phyloP scores from a whole-genome alignment of 2,113 vertebrate genomes.

The Falco punctatus region DNA sequence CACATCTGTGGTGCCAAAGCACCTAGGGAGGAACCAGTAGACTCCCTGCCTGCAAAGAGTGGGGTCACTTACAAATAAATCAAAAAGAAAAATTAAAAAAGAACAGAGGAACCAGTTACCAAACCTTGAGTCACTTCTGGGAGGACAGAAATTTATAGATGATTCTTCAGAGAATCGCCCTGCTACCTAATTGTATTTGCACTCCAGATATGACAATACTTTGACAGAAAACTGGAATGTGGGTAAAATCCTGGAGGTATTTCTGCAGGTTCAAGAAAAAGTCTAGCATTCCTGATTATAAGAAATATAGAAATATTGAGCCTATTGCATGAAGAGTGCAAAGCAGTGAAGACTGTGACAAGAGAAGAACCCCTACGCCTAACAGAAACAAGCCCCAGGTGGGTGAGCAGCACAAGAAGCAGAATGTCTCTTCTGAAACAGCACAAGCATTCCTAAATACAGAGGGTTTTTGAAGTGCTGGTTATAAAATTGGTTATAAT shows the following conservation, averaged over 20 bases:
- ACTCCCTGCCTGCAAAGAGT: neutral
- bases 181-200: fast-evolving
- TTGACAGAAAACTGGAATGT: neutral
- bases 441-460: neutral
- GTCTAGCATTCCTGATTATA: neutral
- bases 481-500: neutral
- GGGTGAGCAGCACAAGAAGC: neutral
- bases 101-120: neutral
- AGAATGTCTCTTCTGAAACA: neutral
- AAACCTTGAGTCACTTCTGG: neutral
- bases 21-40: neutral
- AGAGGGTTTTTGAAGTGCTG: neutral
- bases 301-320: neutral
- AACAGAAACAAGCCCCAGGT: neutral
- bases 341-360: neutral
- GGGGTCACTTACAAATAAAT: neutral
- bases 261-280: neutral
- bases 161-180: neutral
- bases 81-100: too few species aligned
- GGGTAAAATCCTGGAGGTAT: neutral
- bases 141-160: neutral
- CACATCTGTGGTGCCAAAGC: neutral
- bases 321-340: neutral
- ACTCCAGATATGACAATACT: neutral
- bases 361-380: neutral